Percentiles rank a stretch among this genome's conserved stretches.
These are phyloP conservation scores for Speoplatyrhinus poulsoni DNA, from an alignment of 2,113 vertebrate genomes.

Conservation along the genomic window DNA sequence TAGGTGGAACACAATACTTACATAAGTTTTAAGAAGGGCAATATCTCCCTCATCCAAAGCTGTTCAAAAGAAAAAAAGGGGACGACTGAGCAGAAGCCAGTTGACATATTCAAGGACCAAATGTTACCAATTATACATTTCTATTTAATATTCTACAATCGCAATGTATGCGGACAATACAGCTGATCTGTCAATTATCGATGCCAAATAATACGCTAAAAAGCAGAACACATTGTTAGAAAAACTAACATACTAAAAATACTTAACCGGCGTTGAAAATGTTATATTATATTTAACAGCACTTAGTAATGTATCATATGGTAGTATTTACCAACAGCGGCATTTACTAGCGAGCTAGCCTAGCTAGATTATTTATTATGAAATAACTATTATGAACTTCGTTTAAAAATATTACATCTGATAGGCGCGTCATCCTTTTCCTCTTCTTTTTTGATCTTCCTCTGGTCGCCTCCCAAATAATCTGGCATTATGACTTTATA, in stretches of 20 bases:
- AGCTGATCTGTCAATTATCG: too few species aligned
- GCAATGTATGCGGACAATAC: too few species aligned
- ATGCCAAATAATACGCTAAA: too few species aligned
- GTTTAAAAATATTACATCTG: constrained; percentile 75
- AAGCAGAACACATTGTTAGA: neutral
- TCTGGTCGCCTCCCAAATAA: constrained; percentile 89
- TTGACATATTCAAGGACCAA: too few species aligned
- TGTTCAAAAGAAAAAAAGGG: constrained; percentile 65
- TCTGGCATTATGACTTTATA: constrained; percentile 82
- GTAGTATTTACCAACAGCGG: constrained; percentile 20
- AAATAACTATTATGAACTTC: neutral
- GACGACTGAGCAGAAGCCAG: neutral
- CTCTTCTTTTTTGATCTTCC: constrained; percentile 91
- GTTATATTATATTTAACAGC: neutral
- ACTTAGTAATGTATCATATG: too few species aligned
- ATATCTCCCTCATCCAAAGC: constrained; percentile 98
- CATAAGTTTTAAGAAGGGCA: constrained; percentile 95
- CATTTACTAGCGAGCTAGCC: constrained; percentile 53
- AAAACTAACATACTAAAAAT: neutral
- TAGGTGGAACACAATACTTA: constrained; percentile 72
- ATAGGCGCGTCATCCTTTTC: constrained; percentile 91
- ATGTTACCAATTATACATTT: too few species aligned
- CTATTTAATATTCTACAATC: too few species aligned
- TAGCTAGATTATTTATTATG: constrained; percentile 25
- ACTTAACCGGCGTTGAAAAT: neutral